Percentiles rank a stretch among this genome's conserved stretches.
Conservation (phyloP, 35 echinoderm and acorn worm genomes). For the Amphiura filiformis region DNA sequence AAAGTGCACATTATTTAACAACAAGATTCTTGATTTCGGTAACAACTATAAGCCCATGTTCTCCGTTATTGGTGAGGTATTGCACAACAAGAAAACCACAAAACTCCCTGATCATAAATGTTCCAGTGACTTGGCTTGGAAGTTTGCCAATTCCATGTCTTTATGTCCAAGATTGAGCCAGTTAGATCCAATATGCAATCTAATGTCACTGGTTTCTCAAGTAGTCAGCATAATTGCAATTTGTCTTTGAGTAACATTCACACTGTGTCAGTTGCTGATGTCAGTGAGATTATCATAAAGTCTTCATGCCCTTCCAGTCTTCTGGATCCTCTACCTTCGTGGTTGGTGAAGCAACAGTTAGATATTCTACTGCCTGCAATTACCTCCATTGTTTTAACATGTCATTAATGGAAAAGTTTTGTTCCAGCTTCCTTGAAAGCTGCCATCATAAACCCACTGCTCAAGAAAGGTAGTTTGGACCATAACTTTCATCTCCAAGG, state of each 20-base stretch:
- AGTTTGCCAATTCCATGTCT: background rate
- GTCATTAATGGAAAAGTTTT: background rate
- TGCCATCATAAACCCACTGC: conserved; percentile 28
- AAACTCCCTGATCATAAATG: background rate
- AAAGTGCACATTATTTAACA: background rate
- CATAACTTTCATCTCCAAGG: conserved; percentile 44
- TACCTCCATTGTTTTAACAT: background rate
- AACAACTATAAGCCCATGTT: background rate
- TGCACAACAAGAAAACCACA: background rate
- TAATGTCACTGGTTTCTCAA: background rate
- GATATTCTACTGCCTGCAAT: background rate
- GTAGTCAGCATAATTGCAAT: background rate
- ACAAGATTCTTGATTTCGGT: background rate
- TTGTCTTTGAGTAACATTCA: background rate
- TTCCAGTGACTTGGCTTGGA: background rate
- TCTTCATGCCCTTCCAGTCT: background rate
- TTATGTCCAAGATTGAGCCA: background rate
- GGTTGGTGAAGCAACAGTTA: background rate
- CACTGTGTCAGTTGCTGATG: background rate
- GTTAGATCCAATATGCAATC: background rate
- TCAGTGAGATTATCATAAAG: background rate
- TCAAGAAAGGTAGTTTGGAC: background rate
- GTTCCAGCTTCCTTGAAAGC: conserved; percentile 19
- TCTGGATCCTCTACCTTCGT: conserved; percentile 4
- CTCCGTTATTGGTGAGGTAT: conserved; percentile 9